Percentiles rank a stretch among this genome's conserved stretches.
Conservation (phyloP, 1,140 invertebrate species). For the Ceratina japonica region DNA sequence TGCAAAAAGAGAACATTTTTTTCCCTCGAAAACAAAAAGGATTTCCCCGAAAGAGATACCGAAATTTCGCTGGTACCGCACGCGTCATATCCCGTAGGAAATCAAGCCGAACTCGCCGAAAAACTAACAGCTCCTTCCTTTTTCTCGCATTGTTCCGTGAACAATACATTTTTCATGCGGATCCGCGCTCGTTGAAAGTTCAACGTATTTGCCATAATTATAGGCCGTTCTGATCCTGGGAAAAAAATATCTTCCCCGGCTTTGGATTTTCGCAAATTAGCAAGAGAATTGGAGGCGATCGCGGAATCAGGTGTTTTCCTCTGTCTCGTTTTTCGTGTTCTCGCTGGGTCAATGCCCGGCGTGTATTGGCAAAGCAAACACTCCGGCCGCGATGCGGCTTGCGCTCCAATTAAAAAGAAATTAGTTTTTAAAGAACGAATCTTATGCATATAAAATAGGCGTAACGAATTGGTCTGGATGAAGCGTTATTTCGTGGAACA, state of each 20-base stretch:
- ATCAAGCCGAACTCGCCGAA: conserved; percentile 31
- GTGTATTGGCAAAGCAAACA: conserved; percentile 9
- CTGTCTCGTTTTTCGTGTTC: not conserved
- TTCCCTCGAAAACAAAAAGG: not conserved
- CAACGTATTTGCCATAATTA: not conserved
- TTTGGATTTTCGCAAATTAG: conserved; percentile 14
- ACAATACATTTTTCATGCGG: conserved; percentile 1
- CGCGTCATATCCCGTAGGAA: conserved; percentile 38
- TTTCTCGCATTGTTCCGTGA: not conserved
- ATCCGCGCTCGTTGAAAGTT: not conserved
- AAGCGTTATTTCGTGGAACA: not conserved
- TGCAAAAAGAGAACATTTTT: not conserved
- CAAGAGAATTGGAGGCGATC: not conserved
- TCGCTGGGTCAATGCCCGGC: not conserved
- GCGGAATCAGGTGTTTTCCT: not conserved
- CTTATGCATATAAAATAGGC: conserved; percentile 20
- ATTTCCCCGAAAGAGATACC: not conserved
- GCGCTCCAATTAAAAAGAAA: conserved; percentile 27
- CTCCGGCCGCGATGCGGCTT: not conserved
- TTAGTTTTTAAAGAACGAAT: conserved; percentile 16
- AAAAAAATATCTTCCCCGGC: not conserved
- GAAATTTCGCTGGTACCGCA: conserved; percentile 9
- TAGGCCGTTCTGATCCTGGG: not conserved
- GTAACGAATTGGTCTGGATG: not conserved
- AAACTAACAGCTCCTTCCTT: conserved; percentile 26